Evolutionary conservation across 2,113 vertebrate species (phyloP), one percentile per base, ranked within the genome.

Genomic region (Sphaerodactylus townsendi): DNA sequence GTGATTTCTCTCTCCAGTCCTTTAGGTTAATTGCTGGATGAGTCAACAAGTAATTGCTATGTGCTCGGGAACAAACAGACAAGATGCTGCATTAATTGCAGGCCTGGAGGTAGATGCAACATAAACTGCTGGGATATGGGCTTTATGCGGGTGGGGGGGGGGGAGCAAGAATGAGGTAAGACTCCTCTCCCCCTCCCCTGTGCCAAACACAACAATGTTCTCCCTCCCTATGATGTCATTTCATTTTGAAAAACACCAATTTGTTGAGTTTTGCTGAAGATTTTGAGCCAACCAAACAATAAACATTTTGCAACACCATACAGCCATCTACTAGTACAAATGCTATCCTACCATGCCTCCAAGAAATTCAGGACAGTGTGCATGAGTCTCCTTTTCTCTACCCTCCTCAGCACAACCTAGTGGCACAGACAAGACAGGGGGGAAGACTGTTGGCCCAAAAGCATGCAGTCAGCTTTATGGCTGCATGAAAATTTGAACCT

Each of bases 71-170:
- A 73, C 39, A 68, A 77, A 84, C 73, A 77, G 46, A 33, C 65
- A 84, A 48, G 82, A 70, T 77, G 9, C 48, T 30, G 69, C 17
- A 46, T 76, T 83, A 83, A 83, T 83, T 83, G 81, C 17, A 84
- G 82, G 35, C 74, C 77, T 77, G 48, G 17, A 8, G 46, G 37
- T 69, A 48, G 25, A 2, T 69, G 28, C 46, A 75, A 76, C n/a
- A 56, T 35, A 84, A 53, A 62, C 74, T 59, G 17, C 69, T 72
- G 50, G 35, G 39, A 70, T 48, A 53, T 25, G 37, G 56, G 19
- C 66, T 46, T 64, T 9, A 46, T 37, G 48, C 10, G 28, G 59
- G 41, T 19, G 13, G 72, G 17, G 37, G n/a, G 30, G 25, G 5
- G 8, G 30, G 25, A 1, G 64, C 30, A 69, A 33, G 33, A 41